Evolutionary conservation across 2,113 vertebrate species (phyloP).

Genomic region (Scartelaos histophorus): DNA sequence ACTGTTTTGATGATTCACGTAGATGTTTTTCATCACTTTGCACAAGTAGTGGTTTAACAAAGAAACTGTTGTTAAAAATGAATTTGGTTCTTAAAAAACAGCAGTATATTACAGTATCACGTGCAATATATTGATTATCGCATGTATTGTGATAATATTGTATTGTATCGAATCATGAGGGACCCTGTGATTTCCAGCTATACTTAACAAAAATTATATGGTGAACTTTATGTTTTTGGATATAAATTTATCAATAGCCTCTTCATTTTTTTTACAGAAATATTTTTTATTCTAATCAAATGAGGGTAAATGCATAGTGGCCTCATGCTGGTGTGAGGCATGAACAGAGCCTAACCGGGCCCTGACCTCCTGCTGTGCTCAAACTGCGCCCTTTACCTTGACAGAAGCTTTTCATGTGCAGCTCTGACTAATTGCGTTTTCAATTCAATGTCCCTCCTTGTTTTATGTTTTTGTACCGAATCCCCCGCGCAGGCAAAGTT

Average conservation of each 20-base stretch:
- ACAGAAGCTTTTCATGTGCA: constrained; percentile 19
- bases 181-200: too few species aligned
- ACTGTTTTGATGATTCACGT: too few species aligned
- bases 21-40: too few species aligned
- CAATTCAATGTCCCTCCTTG: neutral
- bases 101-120: too few species aligned
- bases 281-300: neutral
- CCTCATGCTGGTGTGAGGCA: neutral
- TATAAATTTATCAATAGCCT: neutral
- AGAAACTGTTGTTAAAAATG: too few species aligned
- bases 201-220: neutral
- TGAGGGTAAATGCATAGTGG: neutral
- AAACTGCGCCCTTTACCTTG: constrained; percentile 18
- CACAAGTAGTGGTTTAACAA: too few species aligned
- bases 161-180: too few species aligned
- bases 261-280: neutral
- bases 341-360: neutral
- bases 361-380: constrained; percentile 6
- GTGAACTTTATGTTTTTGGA: neutral
- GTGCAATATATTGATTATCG: too few species aligned
- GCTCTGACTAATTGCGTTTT: constrained; percentile 25
- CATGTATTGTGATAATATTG: too few species aligned
- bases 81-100: too few species aligned
- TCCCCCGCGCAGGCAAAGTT: neutral
- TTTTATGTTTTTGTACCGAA: constrained; percentile 8